Conservation (phyloP, 2,113 vertebrate species). For the Naja naja region DNA sequence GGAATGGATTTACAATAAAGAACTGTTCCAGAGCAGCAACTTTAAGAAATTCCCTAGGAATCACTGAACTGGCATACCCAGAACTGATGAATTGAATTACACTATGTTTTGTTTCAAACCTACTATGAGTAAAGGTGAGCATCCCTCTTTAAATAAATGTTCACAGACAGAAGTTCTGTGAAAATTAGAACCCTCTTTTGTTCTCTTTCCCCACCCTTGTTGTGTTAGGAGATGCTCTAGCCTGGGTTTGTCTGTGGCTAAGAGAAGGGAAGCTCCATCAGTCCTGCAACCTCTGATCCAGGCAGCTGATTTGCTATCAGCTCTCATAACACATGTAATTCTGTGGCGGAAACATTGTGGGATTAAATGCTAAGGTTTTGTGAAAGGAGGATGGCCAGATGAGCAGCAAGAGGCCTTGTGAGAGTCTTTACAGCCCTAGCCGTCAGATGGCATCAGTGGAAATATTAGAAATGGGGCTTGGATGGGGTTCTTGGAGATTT, state of each 20-base stretch:
- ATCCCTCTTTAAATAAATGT: background rate
- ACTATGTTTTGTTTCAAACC: background rate
- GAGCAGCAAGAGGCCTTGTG: background rate
- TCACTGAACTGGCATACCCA: background rate
- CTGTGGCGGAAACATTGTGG: background rate
- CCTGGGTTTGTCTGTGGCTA: background rate
- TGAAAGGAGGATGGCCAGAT: background rate
- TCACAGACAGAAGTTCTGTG: background rate
- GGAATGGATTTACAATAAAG: background rate
- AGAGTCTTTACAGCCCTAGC: background rate
- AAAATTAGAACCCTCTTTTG: background rate
- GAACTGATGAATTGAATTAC: background rate
- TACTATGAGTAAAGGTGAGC: background rate
- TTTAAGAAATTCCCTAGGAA: background rate
- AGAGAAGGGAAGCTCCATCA: background rate
- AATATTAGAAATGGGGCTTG: background rate
- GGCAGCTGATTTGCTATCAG: constrained; percentile 10
- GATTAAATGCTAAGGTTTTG: constrained; percentile 19
- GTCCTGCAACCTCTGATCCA: background rate
- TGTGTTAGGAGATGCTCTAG: background rate
- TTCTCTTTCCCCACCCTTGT: background rate
- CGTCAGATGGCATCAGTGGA: background rate
- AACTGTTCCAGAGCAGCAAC: background rate
- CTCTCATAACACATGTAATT: constrained; percentile 9
- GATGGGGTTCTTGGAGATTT: background rate